Percentiles rank a stretch among this genome's conserved stretches.
phyloP scores from a whole-genome alignment of 2,797 vertebrate species.

The Geotrypetes seraphini region DNA sequence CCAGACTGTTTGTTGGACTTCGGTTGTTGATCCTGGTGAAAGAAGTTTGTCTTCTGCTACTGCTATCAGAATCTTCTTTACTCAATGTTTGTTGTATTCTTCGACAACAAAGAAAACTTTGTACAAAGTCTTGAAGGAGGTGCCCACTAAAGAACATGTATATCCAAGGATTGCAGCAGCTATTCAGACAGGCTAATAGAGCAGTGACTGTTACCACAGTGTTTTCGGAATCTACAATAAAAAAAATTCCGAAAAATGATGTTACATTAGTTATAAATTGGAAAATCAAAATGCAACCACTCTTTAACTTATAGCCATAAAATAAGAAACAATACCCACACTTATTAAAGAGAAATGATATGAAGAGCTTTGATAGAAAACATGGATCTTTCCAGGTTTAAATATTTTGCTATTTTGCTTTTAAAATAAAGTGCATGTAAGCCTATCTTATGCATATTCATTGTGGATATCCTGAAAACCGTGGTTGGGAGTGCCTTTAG shows the following conservation, averaged over 20 bases:
- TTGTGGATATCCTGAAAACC: too few species aligned
- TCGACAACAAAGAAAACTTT: conserved; percentile 68
- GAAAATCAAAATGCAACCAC: too few species aligned
- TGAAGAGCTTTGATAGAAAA: too few species aligned
- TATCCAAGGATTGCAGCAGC: conserved; percentile 97
- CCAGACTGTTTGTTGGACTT: conserved; percentile 69
- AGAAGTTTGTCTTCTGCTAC: conserved; percentile 71
- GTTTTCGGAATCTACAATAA: conserved; percentile 78
- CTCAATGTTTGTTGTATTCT: conserved; percentile 52
- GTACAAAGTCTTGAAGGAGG: conserved; percentile 81
- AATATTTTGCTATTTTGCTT: too few species aligned
- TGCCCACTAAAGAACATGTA: conserved; percentile 98
- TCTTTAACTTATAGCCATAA: too few species aligned
- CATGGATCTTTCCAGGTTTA: too few species aligned
- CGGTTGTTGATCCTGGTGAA: conserved; percentile 67
- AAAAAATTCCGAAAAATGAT: background rate
- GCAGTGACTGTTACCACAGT: conserved; percentile 78
- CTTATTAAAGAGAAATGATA: too few species aligned
- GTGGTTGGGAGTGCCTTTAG: too few species aligned
- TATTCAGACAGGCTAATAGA: conserved; percentile 87
- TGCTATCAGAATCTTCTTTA: conserved; percentile 86
- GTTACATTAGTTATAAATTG: too few species aligned
- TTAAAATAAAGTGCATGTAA: too few species aligned
- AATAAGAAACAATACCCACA: too few species aligned
- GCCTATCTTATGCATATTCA: too few species aligned